phyloP scores from a whole-genome alignment of 2,113 vertebrate genomes.

The Colinus virginianus region DNA sequence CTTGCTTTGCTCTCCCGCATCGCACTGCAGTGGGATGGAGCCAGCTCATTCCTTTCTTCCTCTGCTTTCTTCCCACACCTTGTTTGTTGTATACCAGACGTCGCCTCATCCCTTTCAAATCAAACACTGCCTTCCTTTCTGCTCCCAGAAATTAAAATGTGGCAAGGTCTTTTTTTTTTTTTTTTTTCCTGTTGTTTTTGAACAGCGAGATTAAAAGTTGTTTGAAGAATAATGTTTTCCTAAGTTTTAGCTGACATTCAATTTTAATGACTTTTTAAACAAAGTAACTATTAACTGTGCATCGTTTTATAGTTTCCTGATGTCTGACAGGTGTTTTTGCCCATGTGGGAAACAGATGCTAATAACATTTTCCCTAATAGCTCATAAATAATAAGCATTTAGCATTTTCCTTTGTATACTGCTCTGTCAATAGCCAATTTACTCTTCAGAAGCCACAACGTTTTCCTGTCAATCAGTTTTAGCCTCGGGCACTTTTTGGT shows the following conservation, averaged over 20 bases:
- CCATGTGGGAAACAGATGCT: slow-evolving; percentile 84
- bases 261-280: slow-evolving; percentile 85
- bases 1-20: slow-evolving; percentile 25
- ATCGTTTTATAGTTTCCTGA: slow-evolving; percentile 71
- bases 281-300: slow-evolving; percentile 77
- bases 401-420: slow-evolving; percentile 81
- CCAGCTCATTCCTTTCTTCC: not conserved
- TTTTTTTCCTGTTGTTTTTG: not conserved
- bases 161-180: slow-evolving; percentile 1
- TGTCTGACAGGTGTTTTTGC: slow-evolving; percentile 86
- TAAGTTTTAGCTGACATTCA: slow-evolving; percentile 84
- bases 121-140: not conserved
- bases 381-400: slow-evolving; percentile 82
- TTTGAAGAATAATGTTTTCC: slow-evolving; percentile 79
- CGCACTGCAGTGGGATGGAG: not conserved
- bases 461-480: slow-evolving; percentile 95
- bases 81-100: slow-evolving; percentile 1
- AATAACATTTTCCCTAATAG: slow-evolving; percentile 79
- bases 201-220: slow-evolving; percentile 73
- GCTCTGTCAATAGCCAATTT: slow-evolving; percentile 82
- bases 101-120: not conserved
- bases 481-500: slow-evolving; percentile 93
- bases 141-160: slow-evolving; percentile 51
- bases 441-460: slow-evolving; percentile 86
- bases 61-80: not conserved